Percentiles rank a stretch among this genome's conserved stretches.
Evolutionary conservation across 1,140 invertebrate genomes (phyloP).

Genomic region (Camponotus floridanus): DNA sequence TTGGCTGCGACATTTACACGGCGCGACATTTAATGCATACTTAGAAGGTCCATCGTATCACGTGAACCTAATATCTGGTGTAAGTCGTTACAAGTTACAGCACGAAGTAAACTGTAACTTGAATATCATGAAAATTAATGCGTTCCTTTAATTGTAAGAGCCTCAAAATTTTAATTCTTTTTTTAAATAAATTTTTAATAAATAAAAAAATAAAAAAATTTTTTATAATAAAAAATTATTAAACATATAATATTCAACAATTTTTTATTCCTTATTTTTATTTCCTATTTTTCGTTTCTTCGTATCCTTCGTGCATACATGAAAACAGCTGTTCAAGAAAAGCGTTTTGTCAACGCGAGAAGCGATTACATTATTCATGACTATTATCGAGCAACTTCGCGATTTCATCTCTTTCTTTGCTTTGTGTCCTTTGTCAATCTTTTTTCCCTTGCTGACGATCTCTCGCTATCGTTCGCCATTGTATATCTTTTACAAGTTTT

Average conservation of each 20-base stretch:
- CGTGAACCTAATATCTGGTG: not conserved
- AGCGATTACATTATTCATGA: conserved; percentile 70
- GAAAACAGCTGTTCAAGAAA: conserved; percentile 29
- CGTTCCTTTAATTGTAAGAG: not conserved
- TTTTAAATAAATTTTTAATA: too few species aligned
- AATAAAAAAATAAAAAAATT: too few species aligned
- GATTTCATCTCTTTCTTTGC: conserved; percentile 9
- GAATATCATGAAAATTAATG: too few species aligned
- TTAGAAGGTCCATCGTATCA: not conserved
- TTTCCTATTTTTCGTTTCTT: not conserved
- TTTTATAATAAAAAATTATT: too few species aligned
- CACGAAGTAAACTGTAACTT: not conserved
- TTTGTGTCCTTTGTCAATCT: not conserved
- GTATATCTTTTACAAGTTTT: not conserved
- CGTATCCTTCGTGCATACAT: not conserved
- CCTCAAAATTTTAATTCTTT: too few species aligned
- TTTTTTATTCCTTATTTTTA: conserved; percentile 24
- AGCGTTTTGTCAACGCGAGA: conserved; percentile 66
- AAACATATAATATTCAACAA: too few species aligned
- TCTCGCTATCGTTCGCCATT: not conserved
- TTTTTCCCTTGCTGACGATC: conserved; percentile 6
- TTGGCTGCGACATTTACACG: conserved; percentile 43
- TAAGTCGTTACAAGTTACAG: not conserved
- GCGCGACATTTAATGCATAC: conserved; percentile 50
- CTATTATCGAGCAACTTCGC: conserved; percentile 8